Evolutionary conservation across 2,888 invertebrate species (phyloP).

Genomic region (Trichacis sp.): DNA sequence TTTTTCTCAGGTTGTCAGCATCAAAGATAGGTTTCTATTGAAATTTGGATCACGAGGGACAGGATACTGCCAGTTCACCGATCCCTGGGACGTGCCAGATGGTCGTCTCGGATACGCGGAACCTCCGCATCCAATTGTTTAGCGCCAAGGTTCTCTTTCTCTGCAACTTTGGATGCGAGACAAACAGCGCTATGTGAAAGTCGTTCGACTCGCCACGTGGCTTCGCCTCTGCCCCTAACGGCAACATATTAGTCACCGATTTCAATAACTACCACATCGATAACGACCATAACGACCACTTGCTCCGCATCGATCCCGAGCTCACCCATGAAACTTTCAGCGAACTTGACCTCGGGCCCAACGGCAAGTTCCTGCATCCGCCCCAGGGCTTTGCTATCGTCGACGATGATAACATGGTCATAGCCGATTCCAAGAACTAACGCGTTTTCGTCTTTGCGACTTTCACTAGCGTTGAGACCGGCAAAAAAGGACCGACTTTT

Average conservation of each 20-base stretch:
- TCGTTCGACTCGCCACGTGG: constrained; percentile 88
- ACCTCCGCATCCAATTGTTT: constrained; percentile 92
- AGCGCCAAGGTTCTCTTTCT: constrained; percentile 83
- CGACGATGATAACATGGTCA: constrained; percentile 88
- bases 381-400: constrained; percentile 91
- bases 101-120: constrained; percentile 92
- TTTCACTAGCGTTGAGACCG: constrained; percentile 48
- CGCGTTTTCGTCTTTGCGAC: constrained; percentile 75
- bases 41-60: constrained; percentile 92
- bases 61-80: constrained; percentile 90
- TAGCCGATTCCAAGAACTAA: constrained; percentile 94
- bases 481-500: constrained; percentile 87
- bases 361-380: constrained; percentile 75
- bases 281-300: no score
- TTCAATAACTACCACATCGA: constrained; percentile 99
- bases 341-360: constrained; percentile 72
- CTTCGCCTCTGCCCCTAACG: constrained; percentile 87
- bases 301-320: constrained; percentile 81
- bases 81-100: constrained; percentile 98
- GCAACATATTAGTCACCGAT: constrained; percentile 90
- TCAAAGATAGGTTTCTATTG: constrained; percentile 83
- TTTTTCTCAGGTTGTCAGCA: no score
- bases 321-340: constrained; percentile 62
- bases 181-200: constrained; percentile 73
- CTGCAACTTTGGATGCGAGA: constrained; percentile 88